These are phyloP conservation scores for Acipenser oxyrinchus DNA, from an alignment of 2,797 vertebrate genomes.

Conservation along the genomic window DNA sequence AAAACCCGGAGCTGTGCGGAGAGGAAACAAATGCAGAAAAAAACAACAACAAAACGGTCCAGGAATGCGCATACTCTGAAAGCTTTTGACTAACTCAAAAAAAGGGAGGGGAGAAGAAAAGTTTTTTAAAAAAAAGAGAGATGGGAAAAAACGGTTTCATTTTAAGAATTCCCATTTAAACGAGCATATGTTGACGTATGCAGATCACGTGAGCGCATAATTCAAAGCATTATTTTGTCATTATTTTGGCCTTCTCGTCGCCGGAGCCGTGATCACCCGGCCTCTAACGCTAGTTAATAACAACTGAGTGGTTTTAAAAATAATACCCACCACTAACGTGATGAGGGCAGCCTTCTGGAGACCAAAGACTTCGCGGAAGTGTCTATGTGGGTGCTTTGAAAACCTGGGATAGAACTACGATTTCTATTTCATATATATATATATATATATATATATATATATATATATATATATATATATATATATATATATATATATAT, in stretches of 20 bases:
- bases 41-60: too few species aligned
- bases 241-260: constrained; percentile 25
- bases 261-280: constrained; percentile 17
- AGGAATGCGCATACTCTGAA: too few species aligned
- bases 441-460: constrained; percentile 32
- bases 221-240: constrained; percentile 30
- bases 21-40: too few species aligned
- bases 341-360: constrained; percentile 20
- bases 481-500: too few species aligned
- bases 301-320: constrained; percentile 17
- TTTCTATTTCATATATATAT: constrained; percentile 30
- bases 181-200: constrained; percentile 34
- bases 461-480: too few species aligned
- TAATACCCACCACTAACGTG: constrained; percentile 30
- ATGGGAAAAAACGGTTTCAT: not conserved
- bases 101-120: too few species aligned
- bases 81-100: too few species aligned
- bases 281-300: constrained; percentile 12
- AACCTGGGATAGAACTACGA: constrained; percentile 20
- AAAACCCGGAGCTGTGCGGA: too few species aligned
- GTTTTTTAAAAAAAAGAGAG: too few species aligned
- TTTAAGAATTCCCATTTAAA: constrained; percentile 33
- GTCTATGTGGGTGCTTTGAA: constrained; percentile 12
- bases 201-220: constrained; percentile 38
- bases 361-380: constrained; percentile 20